Percentiles rank a stretch among this genome's conserved stretches.
phyloP scores from a whole-genome alignment of 1,140 invertebrate genomes.

The Pollicipes pollicipes region DNA sequence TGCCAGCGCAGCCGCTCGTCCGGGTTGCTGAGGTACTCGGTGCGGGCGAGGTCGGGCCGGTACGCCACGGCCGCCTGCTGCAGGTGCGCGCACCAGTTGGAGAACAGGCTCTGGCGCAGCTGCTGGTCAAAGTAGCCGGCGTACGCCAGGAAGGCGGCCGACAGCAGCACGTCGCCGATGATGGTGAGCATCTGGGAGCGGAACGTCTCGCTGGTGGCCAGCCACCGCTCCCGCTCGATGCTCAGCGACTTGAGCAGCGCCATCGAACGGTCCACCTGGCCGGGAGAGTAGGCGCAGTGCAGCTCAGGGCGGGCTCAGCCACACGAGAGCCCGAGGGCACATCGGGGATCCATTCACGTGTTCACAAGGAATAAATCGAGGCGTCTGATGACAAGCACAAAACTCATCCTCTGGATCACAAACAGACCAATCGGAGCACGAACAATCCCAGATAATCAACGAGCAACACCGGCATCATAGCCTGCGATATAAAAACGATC shows the following conservation, averaged over 20 bases:
- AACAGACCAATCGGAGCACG: no score
- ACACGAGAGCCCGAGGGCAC: no score
- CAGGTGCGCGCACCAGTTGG: conserved; percentile 84
- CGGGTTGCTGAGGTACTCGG: conserved; percentile 97
- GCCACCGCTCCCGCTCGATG: conserved; percentile 92
- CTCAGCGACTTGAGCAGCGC: conserved; percentile 80
- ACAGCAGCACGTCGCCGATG: conserved; percentile 86
- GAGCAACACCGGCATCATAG: no score
- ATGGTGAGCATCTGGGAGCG: conserved; percentile 98
- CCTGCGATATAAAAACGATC: no score
- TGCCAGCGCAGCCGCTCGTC: conserved; percentile 96
- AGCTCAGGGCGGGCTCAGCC: no score
- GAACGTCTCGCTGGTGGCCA: conserved; percentile 91
- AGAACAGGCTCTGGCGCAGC: conserved; percentile 79
- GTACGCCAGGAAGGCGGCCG: conserved; percentile 86
- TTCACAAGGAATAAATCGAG: no score
- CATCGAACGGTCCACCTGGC: conserved; percentile 73
- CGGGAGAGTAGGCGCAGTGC: no score
- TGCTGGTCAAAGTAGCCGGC: conserved; percentile 99
- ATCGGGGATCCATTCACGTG: no score
- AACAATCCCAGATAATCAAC: no score
- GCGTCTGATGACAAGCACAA: no score
- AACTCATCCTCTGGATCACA: no score
- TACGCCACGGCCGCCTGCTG: conserved; percentile 76
- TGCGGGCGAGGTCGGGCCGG: conserved; percentile 80